phyloP scores from a whole-genome alignment of 1,140 invertebrate species.

The Pollicipes pollicipes region DNA sequence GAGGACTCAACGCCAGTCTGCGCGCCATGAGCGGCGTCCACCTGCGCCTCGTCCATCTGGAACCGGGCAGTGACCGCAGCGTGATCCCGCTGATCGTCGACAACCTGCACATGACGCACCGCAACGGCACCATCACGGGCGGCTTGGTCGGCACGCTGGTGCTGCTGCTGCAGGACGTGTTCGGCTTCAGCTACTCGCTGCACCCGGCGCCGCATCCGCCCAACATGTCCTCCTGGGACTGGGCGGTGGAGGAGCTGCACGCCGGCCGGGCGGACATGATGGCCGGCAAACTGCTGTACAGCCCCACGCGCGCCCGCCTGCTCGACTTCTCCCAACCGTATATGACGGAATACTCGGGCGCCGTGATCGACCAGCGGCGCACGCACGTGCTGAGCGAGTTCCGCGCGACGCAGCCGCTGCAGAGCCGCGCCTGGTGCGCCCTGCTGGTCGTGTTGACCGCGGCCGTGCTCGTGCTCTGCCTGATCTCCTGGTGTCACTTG shows the following conservation, averaged over 20 bases:
- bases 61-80: no score
- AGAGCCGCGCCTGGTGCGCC: neutral
- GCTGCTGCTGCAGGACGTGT: neutral
- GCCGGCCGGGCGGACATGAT: neutral
- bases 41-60: neutral
- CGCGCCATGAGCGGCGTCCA: neutral
- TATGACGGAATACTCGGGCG: neutral
- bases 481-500: neutral
- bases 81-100: no score
- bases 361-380: neutral
- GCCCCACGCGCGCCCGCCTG: neutral
- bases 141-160: neutral
- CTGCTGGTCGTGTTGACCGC: neutral
- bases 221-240: neutral
- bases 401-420: neutral
- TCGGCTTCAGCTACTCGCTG: neutral
- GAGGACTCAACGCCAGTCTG: neutral
- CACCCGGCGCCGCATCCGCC: neutral
- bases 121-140: neutral
- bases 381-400: neutral
- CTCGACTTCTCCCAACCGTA: neutral
- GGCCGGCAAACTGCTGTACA: neutral
- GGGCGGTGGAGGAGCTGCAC: neutral
- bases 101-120: neutral
- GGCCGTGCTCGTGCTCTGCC: neutral